Conservation (phyloP, 2,113 vertebrate genomes). For the Cynocephalus volans region DNA sequence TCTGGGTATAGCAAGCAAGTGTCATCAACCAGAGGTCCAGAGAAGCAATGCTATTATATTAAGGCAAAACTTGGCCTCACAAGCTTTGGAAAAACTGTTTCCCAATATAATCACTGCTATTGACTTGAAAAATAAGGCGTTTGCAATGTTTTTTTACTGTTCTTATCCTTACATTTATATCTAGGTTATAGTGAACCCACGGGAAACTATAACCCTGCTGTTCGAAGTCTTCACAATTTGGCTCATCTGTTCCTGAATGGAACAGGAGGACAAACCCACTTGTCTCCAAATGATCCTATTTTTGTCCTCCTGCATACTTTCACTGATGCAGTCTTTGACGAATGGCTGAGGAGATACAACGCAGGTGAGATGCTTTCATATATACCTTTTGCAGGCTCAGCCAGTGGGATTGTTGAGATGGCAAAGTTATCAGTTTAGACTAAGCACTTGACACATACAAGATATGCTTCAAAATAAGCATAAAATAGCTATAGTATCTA, state of each 20-base stretch:
- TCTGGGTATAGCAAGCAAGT: background rate
- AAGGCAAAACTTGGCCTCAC: conserved; percentile 48
- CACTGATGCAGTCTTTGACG: conserved; percentile 98
- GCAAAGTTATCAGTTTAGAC: background rate
- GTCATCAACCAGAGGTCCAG: background rate
- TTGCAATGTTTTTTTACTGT: conserved; percentile 53
- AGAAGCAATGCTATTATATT: background rate
- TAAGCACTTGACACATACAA: background rate
- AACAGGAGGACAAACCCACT: conserved; percentile 97
- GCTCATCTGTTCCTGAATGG: conserved; percentile 98
- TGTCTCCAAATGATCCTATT: conserved; percentile 98
- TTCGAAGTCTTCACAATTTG: conserved; percentile 98
- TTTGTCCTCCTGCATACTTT: conserved; percentile 98
- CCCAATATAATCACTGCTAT: background rate
- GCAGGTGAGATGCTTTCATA: conserved; percentile 89
- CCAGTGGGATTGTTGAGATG: background rate
- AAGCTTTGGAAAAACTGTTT: conserved; percentile 1
- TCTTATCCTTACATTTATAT: conserved; percentile 65
- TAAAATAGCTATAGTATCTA: background rate
- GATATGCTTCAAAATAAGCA: background rate
- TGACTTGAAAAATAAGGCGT: conserved; percentile 48
- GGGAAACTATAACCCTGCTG: conserved; percentile 95
- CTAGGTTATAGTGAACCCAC: conserved; percentile 96
- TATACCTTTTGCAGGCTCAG: conserved; percentile 12
- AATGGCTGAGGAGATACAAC: conserved; percentile 95